These are phyloP conservation scores for Gasterosteus nipponicus DNA, from an alignment of 2,113 vertebrate species.

Conservation along the genomic window DNA sequence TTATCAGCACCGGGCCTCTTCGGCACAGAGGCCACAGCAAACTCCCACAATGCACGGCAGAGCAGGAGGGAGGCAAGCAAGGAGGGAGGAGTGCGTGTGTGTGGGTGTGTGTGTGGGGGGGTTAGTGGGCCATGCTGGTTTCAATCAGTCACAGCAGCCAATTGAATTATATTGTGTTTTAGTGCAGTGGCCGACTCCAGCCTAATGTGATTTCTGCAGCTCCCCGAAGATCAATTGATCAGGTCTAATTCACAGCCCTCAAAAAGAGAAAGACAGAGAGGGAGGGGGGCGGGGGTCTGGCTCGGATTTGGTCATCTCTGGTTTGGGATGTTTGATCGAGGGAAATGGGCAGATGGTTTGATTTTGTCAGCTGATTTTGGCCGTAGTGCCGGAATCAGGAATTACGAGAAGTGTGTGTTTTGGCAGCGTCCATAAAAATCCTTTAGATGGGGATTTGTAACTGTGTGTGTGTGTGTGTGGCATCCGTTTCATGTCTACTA, in stretches of 20 bases:
- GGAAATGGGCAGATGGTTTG: conserved; percentile 70
- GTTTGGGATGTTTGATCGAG: conserved; percentile 63
- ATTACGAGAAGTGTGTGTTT: conserved; percentile 65
- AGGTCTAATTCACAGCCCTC: conserved; percentile 92
- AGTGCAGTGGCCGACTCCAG: conserved; percentile 99
- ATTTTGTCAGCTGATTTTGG: conserved; percentile 71
- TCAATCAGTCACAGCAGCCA: conserved; percentile 96
- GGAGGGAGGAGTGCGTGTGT: background rate
- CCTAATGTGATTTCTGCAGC: conserved; percentile 98
- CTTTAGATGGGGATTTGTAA: conserved; percentile 19
- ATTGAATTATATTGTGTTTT: conserved; percentile 98
- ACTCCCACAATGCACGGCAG: conserved; percentile 79
- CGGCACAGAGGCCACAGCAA: conserved; percentile 80
- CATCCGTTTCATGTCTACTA: background rate
- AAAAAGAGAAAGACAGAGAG: conserved; percentile 72
- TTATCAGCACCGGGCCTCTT: conserved; percentile 86
- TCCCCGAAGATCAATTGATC: conserved; percentile 99
- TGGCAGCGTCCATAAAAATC: conserved; percentile 58
- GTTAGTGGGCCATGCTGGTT: conserved; percentile 82
- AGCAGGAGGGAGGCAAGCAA: background rate
- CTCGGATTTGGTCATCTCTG: conserved; percentile 40
- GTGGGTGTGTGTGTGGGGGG: background rate
- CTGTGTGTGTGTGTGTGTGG: conserved; percentile 5
- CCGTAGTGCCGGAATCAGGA: conserved; percentile 60
- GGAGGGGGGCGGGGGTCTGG: conserved; percentile 44